Base-by-base conservation (phyloP, 2,797 vertebrate species). In the Scolopax bukidnonensis region DNA sequence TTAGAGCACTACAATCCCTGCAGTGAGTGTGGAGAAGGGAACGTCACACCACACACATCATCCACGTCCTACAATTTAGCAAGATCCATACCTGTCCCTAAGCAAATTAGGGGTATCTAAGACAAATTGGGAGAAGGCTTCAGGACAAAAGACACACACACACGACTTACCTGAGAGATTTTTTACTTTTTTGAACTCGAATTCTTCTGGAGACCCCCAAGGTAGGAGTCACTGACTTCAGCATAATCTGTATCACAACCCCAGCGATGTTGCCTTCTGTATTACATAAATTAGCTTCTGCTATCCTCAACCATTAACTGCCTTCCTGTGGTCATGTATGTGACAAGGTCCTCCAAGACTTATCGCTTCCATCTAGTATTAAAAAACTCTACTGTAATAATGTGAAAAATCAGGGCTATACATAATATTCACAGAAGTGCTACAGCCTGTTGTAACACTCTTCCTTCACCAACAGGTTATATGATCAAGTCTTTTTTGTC, bases 161-260 rank as follows among this genome's bases (percentile, higher is more conserved):
- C 4, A 57, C 0, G 1, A 28, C 1, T 67, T 70, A 4, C 7
- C 28, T 69, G 33, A 61, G 19, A 23, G 10, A 47, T 18, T 65
- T 65, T 76, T 41, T 32, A 19, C 12, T 38, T 57, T 48, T 85
- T 67, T 1, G 27, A 71, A 40, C 7, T 64, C 41, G 57, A 0
- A 51, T 73, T 84, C 17, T 76, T 87, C 48, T 36, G 45, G 6
- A 40, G 14, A 3, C 10, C 21, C 30, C 15, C 30, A 70, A 21
- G 15, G 25, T 73, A 32, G 19, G 30, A 81, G 6, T 36, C 19
- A 20, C 8, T 68, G 30, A 11, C 53, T 85, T 87, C 48, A 59
- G 13, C 36, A 25, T 11, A 70, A 30, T 76, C 60, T 63, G 25
- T 33, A 51, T 64, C 68, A 64, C 32, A 68, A 12, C 16, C 36